A percentile compares a stretch with the other conserved stretches of the same genome.
Evolutionary conservation across 2,888 invertebrate species (phyloP).

Genomic region (Cephus runcator): DNA sequence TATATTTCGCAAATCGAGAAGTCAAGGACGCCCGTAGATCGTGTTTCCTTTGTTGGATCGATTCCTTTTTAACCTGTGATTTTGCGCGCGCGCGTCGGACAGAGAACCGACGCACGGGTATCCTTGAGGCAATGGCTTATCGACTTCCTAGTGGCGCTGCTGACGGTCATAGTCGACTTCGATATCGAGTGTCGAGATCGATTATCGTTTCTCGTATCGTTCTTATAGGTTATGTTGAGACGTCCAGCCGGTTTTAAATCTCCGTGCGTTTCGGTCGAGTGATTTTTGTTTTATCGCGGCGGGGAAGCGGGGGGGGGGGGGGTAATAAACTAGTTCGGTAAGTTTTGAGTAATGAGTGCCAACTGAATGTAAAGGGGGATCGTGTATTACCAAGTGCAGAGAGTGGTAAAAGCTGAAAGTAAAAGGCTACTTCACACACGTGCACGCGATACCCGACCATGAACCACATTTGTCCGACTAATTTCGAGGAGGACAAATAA

Average conservation of each 20-base stretch:
- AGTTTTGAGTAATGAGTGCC: neutral
- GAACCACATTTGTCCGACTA: constrained; percentile 15
- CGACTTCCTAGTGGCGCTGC: neutral
- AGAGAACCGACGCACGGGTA: neutral
- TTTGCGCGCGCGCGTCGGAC: neutral
- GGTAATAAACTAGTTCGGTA: neutral
- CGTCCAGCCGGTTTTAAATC: neutral
- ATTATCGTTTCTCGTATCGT: neutral
- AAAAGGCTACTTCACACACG: neutral
- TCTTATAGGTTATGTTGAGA: neutral
- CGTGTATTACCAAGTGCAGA: neutral
- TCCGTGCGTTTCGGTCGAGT: neutral
- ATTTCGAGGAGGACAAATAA: constrained; percentile 16
- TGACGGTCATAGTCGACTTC: neutral
- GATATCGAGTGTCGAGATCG: neutral
- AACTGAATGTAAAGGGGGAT: neutral
- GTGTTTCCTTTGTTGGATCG: neutral
- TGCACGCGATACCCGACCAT: constrained; percentile 8
- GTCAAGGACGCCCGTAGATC: neutral
- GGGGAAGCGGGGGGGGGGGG: accelerated
- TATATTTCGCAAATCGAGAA: neutral
- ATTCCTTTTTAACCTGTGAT: neutral
- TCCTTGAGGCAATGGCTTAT: neutral
- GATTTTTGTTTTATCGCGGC: neutral
- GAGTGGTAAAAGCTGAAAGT: constrained; percentile 4